phyloP scores from a whole-genome alignment of 2,797 vertebrate genomes.

The Poecilia velifera region DNA sequence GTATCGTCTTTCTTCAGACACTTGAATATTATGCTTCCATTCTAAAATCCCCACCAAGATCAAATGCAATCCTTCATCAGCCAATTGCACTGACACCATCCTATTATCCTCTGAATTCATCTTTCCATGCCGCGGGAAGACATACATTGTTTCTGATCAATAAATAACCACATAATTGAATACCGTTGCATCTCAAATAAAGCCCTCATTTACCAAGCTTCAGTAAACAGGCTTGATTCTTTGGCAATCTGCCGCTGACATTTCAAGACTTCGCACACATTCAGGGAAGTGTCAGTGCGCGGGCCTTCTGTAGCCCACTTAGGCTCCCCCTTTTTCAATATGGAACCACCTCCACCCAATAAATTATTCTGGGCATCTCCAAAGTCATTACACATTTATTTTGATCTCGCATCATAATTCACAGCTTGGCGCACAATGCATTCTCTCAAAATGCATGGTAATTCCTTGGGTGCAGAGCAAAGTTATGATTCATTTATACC shows the following conservation, averaged over 20 bases:
- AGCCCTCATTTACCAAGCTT: conserved; percentile 83
- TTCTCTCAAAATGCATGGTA: conserved; percentile 98
- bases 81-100: conserved; percentile 79
- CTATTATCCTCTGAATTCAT: conserved; percentile 78
- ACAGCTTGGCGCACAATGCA: conserved; percentile 92
- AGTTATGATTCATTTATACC: conserved; percentile 99
- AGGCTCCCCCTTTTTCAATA: conserved; percentile 74
- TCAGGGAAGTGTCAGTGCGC: conserved; percentile 66
- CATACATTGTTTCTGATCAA: conserved; percentile 82
- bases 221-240: conserved; percentile 79
- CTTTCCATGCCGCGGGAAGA: conserved; percentile 77
- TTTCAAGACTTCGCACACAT: conserved; percentile 79
- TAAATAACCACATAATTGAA: conserved; percentile 84
- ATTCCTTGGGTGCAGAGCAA: conserved; percentile 94
- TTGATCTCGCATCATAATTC: conserved; percentile 98
- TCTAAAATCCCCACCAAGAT: conserved; percentile 77
- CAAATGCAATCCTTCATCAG: conserved; percentile 81
- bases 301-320: conserved; percentile 69
- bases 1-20: conserved; percentile 67
- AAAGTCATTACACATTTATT: conserved; percentile 92
- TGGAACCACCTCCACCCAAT: conserved; percentile 82
- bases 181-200: conserved; percentile 81
- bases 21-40: conserved; percentile 74
- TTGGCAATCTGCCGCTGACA: conserved; percentile 81
- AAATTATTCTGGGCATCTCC: conserved; percentile 91